These are phyloP conservation scores for Nephrotoma guestfalica DNA, from an alignment of 2,888 invertebrate species.

Conservation along the genomic window DNA sequence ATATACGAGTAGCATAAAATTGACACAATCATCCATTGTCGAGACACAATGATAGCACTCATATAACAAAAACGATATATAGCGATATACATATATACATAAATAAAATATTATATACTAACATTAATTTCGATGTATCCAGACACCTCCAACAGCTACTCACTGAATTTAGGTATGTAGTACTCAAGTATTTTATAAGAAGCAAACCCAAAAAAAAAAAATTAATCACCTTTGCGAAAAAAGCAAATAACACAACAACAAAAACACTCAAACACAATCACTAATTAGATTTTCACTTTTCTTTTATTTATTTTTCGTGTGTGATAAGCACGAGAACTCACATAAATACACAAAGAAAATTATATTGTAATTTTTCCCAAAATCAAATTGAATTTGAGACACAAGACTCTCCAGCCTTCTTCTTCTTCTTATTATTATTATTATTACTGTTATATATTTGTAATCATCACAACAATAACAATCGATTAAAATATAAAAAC, in stretches of 20 bases:
- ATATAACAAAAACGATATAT: background rate
- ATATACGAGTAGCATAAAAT: background rate
- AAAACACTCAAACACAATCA: background rate
- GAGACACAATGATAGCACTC: background rate
- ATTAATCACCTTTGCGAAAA: background rate
- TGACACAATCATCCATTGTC: background rate
- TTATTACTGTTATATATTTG: background rate
- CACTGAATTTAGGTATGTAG: background rate
- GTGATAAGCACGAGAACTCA: background rate
- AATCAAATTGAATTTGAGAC: background rate
- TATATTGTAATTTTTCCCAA: background rate
- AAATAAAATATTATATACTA: background rate
- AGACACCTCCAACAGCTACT: background rate
- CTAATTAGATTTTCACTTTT: background rate
- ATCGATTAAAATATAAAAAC: background rate
- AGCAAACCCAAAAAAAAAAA: background rate
- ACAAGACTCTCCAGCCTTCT: background rate
- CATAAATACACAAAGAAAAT: background rate
- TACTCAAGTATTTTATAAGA: background rate
- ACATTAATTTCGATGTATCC: background rate
- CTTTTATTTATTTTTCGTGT: background rate
- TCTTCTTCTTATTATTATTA: background rate
- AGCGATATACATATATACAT: background rate
- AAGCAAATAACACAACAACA: background rate
- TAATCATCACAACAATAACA: background rate